Evolutionary conservation across 2,888 invertebrate genomes (phyloP).

Genomic region (Habrosyne pyritoides): DNA sequence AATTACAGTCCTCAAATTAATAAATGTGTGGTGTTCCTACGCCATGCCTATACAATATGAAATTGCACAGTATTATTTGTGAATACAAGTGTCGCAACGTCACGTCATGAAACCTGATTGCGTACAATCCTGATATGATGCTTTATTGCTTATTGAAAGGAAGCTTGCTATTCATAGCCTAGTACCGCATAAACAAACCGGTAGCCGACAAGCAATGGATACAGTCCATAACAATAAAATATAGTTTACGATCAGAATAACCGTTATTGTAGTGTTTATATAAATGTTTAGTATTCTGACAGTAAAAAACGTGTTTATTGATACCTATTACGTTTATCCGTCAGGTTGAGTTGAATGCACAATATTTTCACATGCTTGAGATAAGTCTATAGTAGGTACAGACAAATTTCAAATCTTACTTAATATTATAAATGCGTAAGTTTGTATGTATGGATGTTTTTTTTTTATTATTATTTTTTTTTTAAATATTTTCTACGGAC

Average conservation of each 20-base stretch:
- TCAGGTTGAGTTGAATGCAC: no score
- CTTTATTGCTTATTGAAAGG: neutral
- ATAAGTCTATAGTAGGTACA: no score
- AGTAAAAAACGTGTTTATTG: neutral
- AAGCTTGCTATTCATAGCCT: neutral
- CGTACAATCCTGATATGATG: neutral
- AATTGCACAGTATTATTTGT: neutral
- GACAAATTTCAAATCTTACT: no score
- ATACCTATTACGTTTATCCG: no score
- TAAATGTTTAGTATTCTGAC: neutral
- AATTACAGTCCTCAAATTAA: neutral
- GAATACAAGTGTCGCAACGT: slow-evolving; percentile 6
- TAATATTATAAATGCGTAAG: neutral
- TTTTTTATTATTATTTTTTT: no score
- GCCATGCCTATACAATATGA: neutral
- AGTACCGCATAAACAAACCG: neutral
- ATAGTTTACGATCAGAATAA: neutral
- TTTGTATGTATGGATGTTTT: neutral
- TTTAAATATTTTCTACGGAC: no score
- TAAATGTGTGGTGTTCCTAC: neutral
- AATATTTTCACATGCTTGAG: no score
- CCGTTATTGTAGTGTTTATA: neutral
- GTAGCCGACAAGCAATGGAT: neutral
- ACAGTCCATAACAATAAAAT: neutral
- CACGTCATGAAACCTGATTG: slow-evolving; percentile 16